Evolutionary conservation across 2,888 invertebrate species (phyloP).

Genomic region (Siphlonurus alternatus): DNA sequence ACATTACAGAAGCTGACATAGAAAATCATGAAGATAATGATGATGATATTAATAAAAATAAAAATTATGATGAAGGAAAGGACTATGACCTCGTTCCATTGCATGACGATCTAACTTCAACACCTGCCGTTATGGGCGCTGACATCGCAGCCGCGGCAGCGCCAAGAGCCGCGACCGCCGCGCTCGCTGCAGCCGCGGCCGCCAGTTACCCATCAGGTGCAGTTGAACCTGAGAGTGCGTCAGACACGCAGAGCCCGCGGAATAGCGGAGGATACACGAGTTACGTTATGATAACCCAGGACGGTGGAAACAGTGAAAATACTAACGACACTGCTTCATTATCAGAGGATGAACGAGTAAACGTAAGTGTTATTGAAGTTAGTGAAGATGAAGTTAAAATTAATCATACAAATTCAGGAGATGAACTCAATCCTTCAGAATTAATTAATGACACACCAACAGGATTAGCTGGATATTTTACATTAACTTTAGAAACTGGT

Average conservation of each 20-base stretch:
- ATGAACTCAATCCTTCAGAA: neutral
- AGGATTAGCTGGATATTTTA: constrained; percentile 13
- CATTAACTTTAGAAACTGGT: constrained; percentile 25
- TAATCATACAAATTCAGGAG: neutral
- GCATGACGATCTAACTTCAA: neutral
- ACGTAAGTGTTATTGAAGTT: constrained; percentile 25
- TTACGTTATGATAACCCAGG: constrained; percentile 80
- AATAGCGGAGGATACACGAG: constrained; percentile 43
- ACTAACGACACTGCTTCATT: neutral
- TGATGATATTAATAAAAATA: neutral
- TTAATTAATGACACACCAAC: neutral
- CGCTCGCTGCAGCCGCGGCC: neutral
- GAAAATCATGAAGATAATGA: neutral
- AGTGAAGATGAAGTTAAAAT: constrained; percentile 28
- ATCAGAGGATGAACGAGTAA: constrained; percentile 5
- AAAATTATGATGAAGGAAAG: neutral
- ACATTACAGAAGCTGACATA: neutral
- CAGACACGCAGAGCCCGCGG: neutral
- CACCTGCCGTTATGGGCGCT: neutral
- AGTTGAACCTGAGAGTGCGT: neutral
- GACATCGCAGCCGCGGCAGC: no score
- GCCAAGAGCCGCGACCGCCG: no score
- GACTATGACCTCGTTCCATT: neutral
- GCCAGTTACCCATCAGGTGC: neutral
- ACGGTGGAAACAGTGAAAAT: constrained; percentile 18